These are phyloP conservation scores for Stegodyphus dumicola DNA, from an alignment of 1,140 invertebrate genomes.

Conservation along the genomic window DNA sequence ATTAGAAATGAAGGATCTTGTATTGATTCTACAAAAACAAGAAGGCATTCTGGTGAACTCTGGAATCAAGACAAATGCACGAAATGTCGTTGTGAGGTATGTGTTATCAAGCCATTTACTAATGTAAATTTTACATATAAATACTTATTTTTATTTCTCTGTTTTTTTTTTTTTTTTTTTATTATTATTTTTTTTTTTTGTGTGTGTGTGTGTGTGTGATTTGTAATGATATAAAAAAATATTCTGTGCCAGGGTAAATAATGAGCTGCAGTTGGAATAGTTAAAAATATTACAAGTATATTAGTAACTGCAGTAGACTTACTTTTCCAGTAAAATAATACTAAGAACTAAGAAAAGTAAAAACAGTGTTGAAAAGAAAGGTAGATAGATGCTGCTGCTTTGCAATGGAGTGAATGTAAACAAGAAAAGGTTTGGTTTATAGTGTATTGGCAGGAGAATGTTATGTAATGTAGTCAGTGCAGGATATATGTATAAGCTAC, in stretches of 20 bases:
- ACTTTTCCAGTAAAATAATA: too few relatives aligned
- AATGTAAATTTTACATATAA: not conserved
- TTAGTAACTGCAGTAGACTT: too few relatives aligned
- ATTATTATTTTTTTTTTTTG: too few relatives aligned
- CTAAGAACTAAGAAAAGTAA: not conserved
- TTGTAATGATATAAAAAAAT: too few relatives aligned
- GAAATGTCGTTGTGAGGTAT: slow-evolving; percentile 71
- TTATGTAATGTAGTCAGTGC: too few relatives aligned
- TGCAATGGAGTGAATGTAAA: not conserved
- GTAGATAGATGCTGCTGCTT: not conserved
- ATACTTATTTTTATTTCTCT: not conserved
- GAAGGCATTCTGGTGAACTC: slow-evolving; percentile 69
- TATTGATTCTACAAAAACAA: slow-evolving; percentile 68
- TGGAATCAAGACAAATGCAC: slow-evolving; percentile 73
- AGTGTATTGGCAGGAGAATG: too few relatives aligned
- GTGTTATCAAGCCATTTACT: not conserved
- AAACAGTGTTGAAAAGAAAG: not conserved
- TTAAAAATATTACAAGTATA: not conserved
- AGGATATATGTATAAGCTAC: too few relatives aligned
- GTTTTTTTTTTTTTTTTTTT: too few relatives aligned
- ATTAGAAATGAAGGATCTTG: slow-evolving; percentile 66
- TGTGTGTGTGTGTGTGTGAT: too few relatives aligned
- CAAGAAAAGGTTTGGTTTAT: too few relatives aligned
- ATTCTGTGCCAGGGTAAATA: too few relatives aligned
- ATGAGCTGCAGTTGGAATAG: too few relatives aligned